Evolutionary conservation across 64 coral and sea anemone genomes (phyloP).

Genomic region (Anthopleura sola): DNA sequence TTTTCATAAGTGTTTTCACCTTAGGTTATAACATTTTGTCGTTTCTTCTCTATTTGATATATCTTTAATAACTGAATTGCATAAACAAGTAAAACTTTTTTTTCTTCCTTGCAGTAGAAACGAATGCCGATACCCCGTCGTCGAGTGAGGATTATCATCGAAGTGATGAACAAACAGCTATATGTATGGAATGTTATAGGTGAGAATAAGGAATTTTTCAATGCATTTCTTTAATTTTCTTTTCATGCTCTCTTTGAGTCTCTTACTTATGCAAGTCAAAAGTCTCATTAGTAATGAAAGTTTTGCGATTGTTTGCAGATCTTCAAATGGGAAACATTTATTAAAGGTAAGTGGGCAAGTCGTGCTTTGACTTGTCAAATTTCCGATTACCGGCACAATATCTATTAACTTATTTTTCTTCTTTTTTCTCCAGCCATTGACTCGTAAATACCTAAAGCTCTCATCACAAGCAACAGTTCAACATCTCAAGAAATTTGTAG

Average conservation of each 20-base stretch:
- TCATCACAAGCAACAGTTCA: constrained; percentile 97
- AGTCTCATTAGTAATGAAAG: too few species aligned
- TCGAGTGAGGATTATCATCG: constrained; percentile 62
- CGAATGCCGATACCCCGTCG: not conserved
- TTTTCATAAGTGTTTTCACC: too few species aligned
- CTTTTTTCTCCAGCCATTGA: constrained; percentile 31
- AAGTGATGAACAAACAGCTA: constrained; percentile 93
- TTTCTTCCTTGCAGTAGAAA: not conserved
- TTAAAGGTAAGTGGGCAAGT: constrained; percentile 53
- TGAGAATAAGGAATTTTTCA: not conserved
- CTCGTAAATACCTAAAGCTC: constrained; percentile 78
- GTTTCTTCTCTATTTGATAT: too few species aligned
- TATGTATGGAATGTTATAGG: constrained; percentile 98
- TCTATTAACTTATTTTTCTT: not conserved
- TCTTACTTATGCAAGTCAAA: too few species aligned
- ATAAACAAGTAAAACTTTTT: not conserved
- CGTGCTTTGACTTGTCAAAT: not conserved
- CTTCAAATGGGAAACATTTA: constrained; percentile 57
- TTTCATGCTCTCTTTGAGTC: too few species aligned
- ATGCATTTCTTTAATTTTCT: not conserved
- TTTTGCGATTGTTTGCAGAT: constrained; percentile 25
- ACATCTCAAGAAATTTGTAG: constrained; percentile 93
- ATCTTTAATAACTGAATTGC: too few species aligned
- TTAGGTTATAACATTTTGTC: too few species aligned
- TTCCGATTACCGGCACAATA: not conserved